Base-by-base conservation (phyloP, 1,140 invertebrate genomes). In the Agrilus planipennis region DNA sequence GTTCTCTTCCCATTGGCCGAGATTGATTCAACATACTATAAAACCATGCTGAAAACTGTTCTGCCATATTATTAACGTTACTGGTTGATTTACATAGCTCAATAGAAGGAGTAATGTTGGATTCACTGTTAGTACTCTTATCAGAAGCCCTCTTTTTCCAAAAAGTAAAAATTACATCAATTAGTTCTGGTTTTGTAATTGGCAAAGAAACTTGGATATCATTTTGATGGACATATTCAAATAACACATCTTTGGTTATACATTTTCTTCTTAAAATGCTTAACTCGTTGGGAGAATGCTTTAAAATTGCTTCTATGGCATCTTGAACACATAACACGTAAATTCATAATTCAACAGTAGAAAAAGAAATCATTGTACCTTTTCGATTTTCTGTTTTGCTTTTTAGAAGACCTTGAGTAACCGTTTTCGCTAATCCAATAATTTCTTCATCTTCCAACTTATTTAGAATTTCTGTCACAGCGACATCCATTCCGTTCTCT, bases 1-100 rank as follows among this genome's bases (percentile, higher is more conserved):
- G 73, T 18, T 69, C 58, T 0, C 58, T 40, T 14, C 61, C 65
- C 30, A 78, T 39, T 2, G 27, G 34, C 21, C 62, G 56, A 34
- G 61, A 55, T 11, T 54, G 48, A 49, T 80, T 79, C 16, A 73
- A 56, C 42, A 69, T 62, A 3, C 60, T 44, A 45, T 71, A 80
- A 55, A 76, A 80, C 77, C 77, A 80, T 35, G 62, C 50, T 0
- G 59, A 46, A 57, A 79, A 79, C 41, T 72, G 60, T 22, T 64
- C 48, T 1, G 70, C 70, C 34, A 78, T 52, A 16, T 53, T 20
- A 44, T 70, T 57, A 29, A 68, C 55, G 42, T 45, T n/a, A n/a
- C n/a, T n/a, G n/a, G n/a, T n/a, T n/a, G 17, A 11, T 16, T 17
- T 36, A 35, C 38, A 22, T 22, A 7, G 17, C 32, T 31, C n/a